A percentile compares a stretch with the other conserved stretches of the same genome.
Evolutionary conservation across 2,113 vertebrate species (phyloP).

Genomic region (Odocoileus hemionus): DNA sequence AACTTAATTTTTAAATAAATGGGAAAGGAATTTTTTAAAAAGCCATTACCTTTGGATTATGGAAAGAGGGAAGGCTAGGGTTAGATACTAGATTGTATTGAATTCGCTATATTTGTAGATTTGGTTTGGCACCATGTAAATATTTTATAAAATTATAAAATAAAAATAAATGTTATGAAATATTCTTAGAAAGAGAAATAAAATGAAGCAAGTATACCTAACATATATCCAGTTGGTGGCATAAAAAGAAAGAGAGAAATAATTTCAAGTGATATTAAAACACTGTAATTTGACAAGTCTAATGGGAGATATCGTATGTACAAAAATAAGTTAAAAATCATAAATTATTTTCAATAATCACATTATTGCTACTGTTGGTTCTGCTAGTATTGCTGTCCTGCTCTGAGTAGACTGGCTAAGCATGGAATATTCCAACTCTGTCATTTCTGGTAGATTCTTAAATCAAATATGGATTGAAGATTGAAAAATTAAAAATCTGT

Average conservation of each 20-base stretch:
- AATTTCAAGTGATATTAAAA: background rate
- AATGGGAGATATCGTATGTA: background rate
- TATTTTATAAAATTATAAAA: conserved; percentile 32
- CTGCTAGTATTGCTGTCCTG: background rate
- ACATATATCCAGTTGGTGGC: background rate
- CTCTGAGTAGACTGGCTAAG: background rate
- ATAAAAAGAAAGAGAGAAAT: background rate
- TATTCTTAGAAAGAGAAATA: conserved; percentile 28
- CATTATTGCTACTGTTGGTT: background rate
- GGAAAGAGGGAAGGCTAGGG: background rate
- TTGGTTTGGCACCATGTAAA: conserved; percentile 41
- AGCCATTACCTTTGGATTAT: background rate
- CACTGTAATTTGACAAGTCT: background rate
- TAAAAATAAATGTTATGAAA: conserved; percentile 12
- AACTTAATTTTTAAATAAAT: background rate
- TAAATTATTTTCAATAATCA: background rate
- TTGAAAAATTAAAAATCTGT: background rate
- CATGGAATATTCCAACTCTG: background rate
- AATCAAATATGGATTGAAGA: background rate
- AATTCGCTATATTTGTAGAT: conserved; percentile 18
- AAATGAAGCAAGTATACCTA: background rate
- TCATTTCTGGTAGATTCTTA: background rate
- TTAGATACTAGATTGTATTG: background rate
- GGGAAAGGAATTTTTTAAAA: background rate
- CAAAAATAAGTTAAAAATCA: background rate